Base-by-base conservation (phyloP, 1,140 invertebrate species). In the Bombus haemorrhoidalis region DNA sequence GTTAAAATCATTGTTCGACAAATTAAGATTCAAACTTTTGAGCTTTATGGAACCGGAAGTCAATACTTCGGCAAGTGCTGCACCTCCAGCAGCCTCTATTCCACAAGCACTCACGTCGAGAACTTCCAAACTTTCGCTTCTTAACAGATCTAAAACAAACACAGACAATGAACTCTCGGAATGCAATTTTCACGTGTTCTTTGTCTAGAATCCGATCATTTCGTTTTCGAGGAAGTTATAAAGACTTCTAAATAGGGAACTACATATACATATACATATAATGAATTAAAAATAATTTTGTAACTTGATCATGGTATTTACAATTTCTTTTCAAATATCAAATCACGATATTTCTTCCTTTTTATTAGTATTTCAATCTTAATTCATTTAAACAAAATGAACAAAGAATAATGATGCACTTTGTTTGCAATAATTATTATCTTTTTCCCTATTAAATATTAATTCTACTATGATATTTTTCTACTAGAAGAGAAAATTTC, bases 1-100 rank as follows among this genome's bases (percentile, higher is more conserved):
- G 39, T 92, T 93, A 43, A 95, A 91, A 62, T 93, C 53, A 73
- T 95, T 95, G 86, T 94, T 95, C 0, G 93, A 93, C 15, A 92
- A 66, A 72, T 94, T 91, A 22, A 95, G 72, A 41, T 72, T 59
- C 12, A 94, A 86, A 5, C 15, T 83, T 43, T 85, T 41, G 15
- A 89, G 85, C 75, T 91, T 83, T 57, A 87, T 83, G 43, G 73
- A 89, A 8, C 89, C 87, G 12, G 91, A 92, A 39, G 84, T 77
- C 22, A 95, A 72, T 34, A 93, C 85, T 41, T 93, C 91, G 10
- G 90, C 90, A 3, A 95, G 71, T n/a, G 86, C 85, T 62, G 90
- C 85, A n/a, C 92, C 94, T 13, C 86, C 90, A 43, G 88, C 86
- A 25, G 90, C 43, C 39, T 68, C 85, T 34, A 95, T 87, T 76